These are phyloP conservation scores for Halocynthia aurantium DNA, from an alignment of 23 tunicate species.

Conservation along the genomic window DNA sequence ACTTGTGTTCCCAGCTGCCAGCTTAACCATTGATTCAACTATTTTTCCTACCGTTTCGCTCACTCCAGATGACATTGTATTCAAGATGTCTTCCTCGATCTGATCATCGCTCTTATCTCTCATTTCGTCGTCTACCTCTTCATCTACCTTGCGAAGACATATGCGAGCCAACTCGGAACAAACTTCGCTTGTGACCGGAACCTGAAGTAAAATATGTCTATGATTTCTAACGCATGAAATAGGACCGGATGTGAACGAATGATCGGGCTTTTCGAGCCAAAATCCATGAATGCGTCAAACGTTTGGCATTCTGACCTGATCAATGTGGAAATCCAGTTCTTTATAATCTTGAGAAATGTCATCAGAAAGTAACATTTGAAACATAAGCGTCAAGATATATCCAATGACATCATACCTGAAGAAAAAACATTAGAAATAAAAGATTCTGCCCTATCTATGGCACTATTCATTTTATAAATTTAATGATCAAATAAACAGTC, in stretches of 20 bases:
- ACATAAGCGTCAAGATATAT: conserved; percentile 37
- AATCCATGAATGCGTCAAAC: too few relatives aligned
- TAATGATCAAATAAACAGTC: too few relatives aligned
- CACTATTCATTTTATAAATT: too few relatives aligned
- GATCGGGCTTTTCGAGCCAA: not conserved
- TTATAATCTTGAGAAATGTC: conserved; percentile 68
- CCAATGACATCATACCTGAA: conserved; percentile 45
- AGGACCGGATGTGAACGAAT: too few relatives aligned
- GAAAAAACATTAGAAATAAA: not conserved
- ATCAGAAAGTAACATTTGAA: conserved; percentile 50
- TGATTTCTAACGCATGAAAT: not conserved
- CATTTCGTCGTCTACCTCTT: conserved; percentile 38
- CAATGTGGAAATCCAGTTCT: conserved; percentile 49
- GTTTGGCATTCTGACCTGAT: conserved; percentile 36
- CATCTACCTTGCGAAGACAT: conserved; percentile 65
- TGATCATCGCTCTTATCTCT: conserved; percentile 22
- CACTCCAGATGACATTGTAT: not conserved
- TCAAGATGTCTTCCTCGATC: not conserved
- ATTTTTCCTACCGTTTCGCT: not conserved
- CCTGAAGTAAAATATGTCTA: not conserved
- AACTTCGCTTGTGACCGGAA: conserved; percentile 46
- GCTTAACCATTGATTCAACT: too few relatives aligned
- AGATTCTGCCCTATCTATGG: too few relatives aligned
- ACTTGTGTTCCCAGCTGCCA: too few relatives aligned
- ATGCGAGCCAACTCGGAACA: conserved; percentile 55